phyloP scores from a whole-genome alignment of 2,797 vertebrate species.

The Sphenopsis melanotis region DNA sequence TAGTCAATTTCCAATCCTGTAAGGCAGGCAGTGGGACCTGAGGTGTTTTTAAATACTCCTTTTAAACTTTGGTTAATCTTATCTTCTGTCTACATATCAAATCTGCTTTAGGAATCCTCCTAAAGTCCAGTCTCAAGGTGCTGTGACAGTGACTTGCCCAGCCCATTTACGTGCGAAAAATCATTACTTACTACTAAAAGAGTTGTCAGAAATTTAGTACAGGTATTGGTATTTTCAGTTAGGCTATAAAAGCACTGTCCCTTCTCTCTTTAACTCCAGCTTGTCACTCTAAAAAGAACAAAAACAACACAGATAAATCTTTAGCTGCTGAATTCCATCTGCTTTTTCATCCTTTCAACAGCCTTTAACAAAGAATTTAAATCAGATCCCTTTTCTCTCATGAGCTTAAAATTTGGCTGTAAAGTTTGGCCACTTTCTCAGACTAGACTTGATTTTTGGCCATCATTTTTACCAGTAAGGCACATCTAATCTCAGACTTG shows the following conservation, averaged over 20 bases:
- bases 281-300: not conserved
- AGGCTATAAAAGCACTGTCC: not conserved
- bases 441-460: not conserved
- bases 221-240: not conserved
- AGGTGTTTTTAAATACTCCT: not conserved
- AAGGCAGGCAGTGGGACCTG: not conserved
- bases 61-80: not conserved
- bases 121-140: not conserved
- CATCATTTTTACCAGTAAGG: not conserved
- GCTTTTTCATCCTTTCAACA: not conserved
- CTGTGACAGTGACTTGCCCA: not conserved
- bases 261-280: not conserved
- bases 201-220: not conserved
- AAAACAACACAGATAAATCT: not conserved
- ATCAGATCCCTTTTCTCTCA: not conserved
- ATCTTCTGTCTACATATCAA: not conserved
- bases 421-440: not conserved
- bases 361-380: constrained; percentile 30
- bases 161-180: not conserved
- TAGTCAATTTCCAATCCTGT: not conserved
- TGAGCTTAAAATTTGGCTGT: not conserved
- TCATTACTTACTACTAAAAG: not conserved
- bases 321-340: not conserved
- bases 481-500: not conserved
- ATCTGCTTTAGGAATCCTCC: not conserved